Evolutionary conservation across 2,888 invertebrate genomes (phyloP).

Genomic region (Yponomeuta evonymella): DNA sequence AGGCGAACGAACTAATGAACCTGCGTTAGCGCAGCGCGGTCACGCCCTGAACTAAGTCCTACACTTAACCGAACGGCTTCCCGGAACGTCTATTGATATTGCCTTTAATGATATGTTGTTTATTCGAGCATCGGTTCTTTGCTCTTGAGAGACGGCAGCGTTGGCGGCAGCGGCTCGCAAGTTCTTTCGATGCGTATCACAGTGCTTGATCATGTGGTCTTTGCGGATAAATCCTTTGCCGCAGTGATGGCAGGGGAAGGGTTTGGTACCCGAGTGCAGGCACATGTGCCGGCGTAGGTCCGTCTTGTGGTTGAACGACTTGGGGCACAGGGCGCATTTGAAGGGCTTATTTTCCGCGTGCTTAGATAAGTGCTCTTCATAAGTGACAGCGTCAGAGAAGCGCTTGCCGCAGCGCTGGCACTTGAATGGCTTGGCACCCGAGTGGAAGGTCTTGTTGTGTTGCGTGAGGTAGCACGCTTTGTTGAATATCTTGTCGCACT

Average conservation of each 20-base stretch:
- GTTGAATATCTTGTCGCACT: conserved; percentile 90
- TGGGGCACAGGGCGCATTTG: conserved; percentile 89
- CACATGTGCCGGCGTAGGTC: conserved; percentile 91
- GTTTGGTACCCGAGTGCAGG: conserved; percentile 90
- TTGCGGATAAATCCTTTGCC: conserved; percentile 92
- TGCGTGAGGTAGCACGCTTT: conserved; percentile 92
- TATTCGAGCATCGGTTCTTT: conserved; percentile 23
- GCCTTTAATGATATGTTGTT: conserved; percentile 45
- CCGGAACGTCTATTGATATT: conserved; percentile 11
- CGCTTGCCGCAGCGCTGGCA: conserved; percentile 91
- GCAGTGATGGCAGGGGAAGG: conserved; percentile 87
- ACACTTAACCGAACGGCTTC: conserved; percentile 22
- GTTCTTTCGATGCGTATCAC: conserved; percentile 84
- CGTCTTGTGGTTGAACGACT: conserved; percentile 94
- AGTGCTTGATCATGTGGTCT: conserved; percentile 93
- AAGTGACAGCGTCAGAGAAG: conserved; percentile 82
- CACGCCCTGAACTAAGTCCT: conserved; percentile 10
- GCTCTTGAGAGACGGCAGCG: neutral
- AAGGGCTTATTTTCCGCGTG: conserved; percentile 90
- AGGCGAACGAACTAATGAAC: conserved; percentile 42
- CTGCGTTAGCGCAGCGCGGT: conserved; percentile 37
- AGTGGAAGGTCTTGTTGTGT: conserved; percentile 92
- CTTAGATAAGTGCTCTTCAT: conserved; percentile 84
- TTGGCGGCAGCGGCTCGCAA: conserved; percentile 42
- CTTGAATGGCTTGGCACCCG: conserved; percentile 90